Conservation (phyloP, 2,797 vertebrate species). For the Gallinago nigripennis region DNA sequence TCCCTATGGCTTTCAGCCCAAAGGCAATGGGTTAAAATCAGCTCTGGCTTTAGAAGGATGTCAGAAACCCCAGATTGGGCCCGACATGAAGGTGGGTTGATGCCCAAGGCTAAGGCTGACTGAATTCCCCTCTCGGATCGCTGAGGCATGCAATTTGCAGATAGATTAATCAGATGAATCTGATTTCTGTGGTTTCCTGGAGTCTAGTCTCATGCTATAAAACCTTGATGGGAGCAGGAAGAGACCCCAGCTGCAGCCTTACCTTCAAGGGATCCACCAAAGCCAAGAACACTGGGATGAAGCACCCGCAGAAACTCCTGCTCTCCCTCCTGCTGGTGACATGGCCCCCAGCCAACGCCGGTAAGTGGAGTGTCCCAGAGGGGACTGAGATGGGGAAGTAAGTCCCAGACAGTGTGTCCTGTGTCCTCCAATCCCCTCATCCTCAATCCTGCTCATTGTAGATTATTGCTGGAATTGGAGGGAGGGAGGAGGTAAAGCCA, state of each 20-base stretch:
- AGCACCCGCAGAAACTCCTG: neutral
- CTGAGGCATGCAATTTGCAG: conserved; percentile 22
- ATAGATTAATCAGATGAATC: conserved; percentile 22
- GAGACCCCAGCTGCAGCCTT: neutral
- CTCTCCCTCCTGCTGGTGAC: conserved; percentile 5
- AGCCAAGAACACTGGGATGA: neutral
- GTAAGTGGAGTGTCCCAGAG: neutral
- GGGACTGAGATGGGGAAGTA: neutral
- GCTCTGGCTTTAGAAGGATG: neutral
- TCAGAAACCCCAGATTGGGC: neutral
- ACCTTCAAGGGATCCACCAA: neutral
- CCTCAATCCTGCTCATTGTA: neutral
- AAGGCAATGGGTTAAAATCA: neutral
- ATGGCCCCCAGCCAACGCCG: neutral
- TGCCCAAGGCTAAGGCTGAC: neutral
- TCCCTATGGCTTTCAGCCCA: neutral
- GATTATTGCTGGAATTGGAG: neutral
- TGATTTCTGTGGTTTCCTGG: conserved; percentile 58
- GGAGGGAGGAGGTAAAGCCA: neutral
- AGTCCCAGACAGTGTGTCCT: accelerated
- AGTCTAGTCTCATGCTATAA: conserved; percentile 54
- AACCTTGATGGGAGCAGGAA: neutral
- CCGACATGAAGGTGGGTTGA: neutral
- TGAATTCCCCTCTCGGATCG: conserved; percentile 14
- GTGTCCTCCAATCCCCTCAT: neutral